phyloP scores from a whole-genome alignment of 2,888 invertebrate species.

The Drosophila mimetica region DNA sequence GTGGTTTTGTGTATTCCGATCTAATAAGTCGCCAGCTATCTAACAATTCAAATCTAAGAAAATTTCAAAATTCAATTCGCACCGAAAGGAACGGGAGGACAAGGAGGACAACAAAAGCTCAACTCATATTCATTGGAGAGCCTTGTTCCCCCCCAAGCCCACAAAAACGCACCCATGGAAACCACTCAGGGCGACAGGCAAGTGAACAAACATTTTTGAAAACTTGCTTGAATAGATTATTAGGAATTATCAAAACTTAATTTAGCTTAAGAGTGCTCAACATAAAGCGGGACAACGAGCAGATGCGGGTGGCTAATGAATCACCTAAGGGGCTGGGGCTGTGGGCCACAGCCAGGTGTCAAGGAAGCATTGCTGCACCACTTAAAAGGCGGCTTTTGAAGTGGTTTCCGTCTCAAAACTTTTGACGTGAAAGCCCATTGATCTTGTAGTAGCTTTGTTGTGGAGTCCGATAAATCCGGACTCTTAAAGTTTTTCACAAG shows the following conservation, averaged over 20 bases:
- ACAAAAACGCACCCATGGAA: slow-evolving; percentile 8
- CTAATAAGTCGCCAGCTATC: slow-evolving; percentile 62
- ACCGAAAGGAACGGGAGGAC: slow-evolving; percentile 31
- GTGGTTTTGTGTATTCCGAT: slow-evolving; percentile 39
- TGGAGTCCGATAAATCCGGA: slow-evolving; percentile 50
- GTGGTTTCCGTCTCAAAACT: slow-evolving; percentile 65
- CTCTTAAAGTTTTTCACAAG: slow-evolving; percentile 69
- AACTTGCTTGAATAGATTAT: slow-evolving; percentile 81
- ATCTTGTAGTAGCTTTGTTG: slow-evolving; percentile 70
- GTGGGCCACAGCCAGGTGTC: slow-evolving; percentile 62
- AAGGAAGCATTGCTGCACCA: slow-evolving; percentile 59
- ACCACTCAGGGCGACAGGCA: slow-evolving; percentile 54
- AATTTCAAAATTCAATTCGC: slow-evolving; percentile 77
- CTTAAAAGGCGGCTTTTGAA: slow-evolving; percentile 72
- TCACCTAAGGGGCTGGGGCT: slow-evolving; percentile 12
- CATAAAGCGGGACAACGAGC: slow-evolving; percentile 35
- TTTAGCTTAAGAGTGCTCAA: slow-evolving; percentile 67
- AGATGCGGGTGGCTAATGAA: slow-evolving; percentile 60
- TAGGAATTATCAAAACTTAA: slow-evolving; percentile 82
- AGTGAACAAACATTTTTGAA: slow-evolving; percentile 74
- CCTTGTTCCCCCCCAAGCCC: slow-evolving; percentile 9
- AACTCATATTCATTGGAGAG: slow-evolving; percentile 8
- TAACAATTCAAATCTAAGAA: slow-evolving; percentile 66
- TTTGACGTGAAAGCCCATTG: slow-evolving; percentile 71
- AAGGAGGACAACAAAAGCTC: slow-evolving; percentile 58